These are phyloP conservation scores for Anticlea derivata DNA, from an alignment of 2,888 invertebrate genomes.

Conservation along the genomic window DNA sequence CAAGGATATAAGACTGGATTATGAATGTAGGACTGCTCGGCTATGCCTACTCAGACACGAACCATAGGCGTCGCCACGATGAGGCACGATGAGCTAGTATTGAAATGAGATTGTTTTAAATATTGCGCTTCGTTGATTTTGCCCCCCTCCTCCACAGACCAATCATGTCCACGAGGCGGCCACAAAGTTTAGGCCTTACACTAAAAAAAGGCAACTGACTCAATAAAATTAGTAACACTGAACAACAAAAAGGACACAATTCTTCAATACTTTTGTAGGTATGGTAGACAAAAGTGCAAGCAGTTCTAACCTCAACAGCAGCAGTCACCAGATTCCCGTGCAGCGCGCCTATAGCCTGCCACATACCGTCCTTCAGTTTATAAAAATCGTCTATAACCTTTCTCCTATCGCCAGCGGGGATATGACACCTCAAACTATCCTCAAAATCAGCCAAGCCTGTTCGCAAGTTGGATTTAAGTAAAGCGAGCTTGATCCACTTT, in stretches of 20 bases:
- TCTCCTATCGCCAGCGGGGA: slow-evolving; percentile 44
- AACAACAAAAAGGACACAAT: too few species aligned
- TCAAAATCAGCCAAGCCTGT: slow-evolving; percentile 54
- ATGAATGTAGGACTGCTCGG: background rate
- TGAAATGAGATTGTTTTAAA: too few species aligned
- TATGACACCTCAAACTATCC: slow-evolving; percentile 43
- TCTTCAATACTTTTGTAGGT: too few species aligned
- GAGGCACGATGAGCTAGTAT: too few species aligned
- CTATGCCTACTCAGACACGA: background rate
- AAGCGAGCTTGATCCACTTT: slow-evolving; percentile 65
- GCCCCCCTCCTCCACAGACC: too few species aligned
- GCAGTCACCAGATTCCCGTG: slow-evolving; percentile 58
- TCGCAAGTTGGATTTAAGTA: slow-evolving; percentile 59
- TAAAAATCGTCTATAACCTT: slow-evolving; percentile 51
- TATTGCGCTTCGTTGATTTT: too few species aligned
- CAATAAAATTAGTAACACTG: too few species aligned
- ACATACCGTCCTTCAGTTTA: slow-evolving; percentile 59
- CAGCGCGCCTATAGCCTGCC: slow-evolving; percentile 64
- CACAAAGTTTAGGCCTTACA: too few species aligned
- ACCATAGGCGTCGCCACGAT: too few species aligned
- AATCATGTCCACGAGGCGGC: too few species aligned
- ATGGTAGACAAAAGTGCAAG: background rate
- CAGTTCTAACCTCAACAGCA: slow-evolving; percentile 40
- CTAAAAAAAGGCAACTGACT: too few species aligned
- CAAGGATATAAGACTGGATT: background rate